These are phyloP conservation scores for Chaetophractus vellerosus DNA, from an alignment of 2,797 vertebrate genomes.

Conservation along the genomic window DNA sequence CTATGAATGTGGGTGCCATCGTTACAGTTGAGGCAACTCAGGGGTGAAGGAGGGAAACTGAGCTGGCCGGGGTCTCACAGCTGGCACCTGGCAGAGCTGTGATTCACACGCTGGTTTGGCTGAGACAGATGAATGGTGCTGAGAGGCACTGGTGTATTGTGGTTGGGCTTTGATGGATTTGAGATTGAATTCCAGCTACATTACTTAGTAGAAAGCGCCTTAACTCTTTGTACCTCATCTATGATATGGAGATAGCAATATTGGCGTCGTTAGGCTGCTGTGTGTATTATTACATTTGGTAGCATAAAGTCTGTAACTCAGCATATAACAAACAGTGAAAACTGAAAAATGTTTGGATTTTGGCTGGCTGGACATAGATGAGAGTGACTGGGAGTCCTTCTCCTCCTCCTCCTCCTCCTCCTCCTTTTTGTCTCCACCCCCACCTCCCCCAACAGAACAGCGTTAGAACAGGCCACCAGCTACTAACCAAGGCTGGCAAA, in stretches of 20 bases:
- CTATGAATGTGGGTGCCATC: accelerated
- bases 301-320: background rate
- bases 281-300: background rate
- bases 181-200: background rate
- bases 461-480: background rate
- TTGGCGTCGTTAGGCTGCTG: background rate
- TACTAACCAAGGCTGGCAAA: background rate
- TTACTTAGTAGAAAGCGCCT: background rate
- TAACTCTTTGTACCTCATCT: background rate
- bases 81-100: background rate
- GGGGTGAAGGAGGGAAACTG: background rate
- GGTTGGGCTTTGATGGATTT: background rate
- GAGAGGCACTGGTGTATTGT: background rate
- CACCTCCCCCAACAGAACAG: background rate
- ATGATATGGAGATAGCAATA: background rate
- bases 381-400: background rate
- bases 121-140: background rate
- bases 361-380: background rate
- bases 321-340: background rate
- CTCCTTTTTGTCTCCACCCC: background rate
- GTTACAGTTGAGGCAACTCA: background rate
- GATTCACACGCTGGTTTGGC: background rate
- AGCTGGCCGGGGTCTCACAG: background rate
- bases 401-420: background rate
- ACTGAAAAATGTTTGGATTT: background rate